Evolutionary conservation across 2,888 invertebrate species (phyloP), one percentile per base, ranked within the genome.

Genomic region (Diaphora mendica): DNA sequence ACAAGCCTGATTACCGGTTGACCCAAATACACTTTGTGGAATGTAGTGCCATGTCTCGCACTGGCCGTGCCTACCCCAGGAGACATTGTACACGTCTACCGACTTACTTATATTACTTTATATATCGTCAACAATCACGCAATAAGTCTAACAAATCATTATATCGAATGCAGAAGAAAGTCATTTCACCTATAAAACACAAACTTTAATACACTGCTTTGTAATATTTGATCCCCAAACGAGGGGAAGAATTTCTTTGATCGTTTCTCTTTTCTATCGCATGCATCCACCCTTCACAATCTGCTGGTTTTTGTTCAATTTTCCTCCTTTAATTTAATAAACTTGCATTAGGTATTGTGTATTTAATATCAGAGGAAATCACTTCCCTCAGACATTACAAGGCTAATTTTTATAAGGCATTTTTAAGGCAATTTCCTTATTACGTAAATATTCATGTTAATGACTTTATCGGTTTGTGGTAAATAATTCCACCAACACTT

Each of bases 1-100:
- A 89, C 87, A 86, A 85, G 82, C 82, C 86, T 90, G 90, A 93
- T 93, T 93, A 89, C 91, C 87, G 79, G 83, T 82, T 93, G 92
- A 92, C 93, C 92, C 88, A 88, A 87, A 90, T 88, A 86, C 82
- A 77, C 84, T 74, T 78, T 76, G 84, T 76, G 87, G 85, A 88
- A 88, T 87, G 83, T 85, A 86, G 85, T 81, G 79, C 85, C 80
- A 80, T 70, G 48, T 48, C 77, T 75, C 75, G 35, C 62, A 59
- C 44, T 42, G n/a, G 20, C 42, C 59, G 26, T 26, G 59, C 65
- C 44, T 44, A 44, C 48, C 83, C 82, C 80, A 81, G 78, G 73
- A 74, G 79, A 77, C 76, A 71, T 70, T 71, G 80, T 79, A 80
- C 82, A 80, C 76, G 73, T 79, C 80, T 59, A 55, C 35, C 77